Percentiles rank a stretch among this genome's conserved stretches.
Evolutionary conservation across 2,797 vertebrate genomes (phyloP).

Genomic region (Phataginus tricuspis): DNA sequence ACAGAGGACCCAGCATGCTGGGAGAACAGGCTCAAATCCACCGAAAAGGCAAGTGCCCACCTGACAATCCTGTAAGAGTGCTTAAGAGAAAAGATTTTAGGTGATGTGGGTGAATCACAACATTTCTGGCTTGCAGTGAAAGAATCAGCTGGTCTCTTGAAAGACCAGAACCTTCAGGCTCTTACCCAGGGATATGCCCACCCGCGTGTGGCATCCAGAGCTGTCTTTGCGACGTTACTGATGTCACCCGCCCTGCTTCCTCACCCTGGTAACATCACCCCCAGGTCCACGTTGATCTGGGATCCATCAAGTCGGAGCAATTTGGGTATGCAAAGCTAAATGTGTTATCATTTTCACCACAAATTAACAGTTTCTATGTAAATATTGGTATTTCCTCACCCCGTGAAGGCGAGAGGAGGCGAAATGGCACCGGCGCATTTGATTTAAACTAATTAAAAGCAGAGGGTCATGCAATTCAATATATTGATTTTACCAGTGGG

Average conservation of each 20-base stretch:
- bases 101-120: accelerated
- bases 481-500: slow-evolving; percentile 89
- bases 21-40: neutral
- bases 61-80: neutral
- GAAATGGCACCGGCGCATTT: slow-evolving; percentile 81
- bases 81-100: accelerated
- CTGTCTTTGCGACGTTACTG: neutral
- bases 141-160: neutral
- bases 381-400: slow-evolving; percentile 88
- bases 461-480: slow-evolving; percentile 86
- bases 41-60: neutral
- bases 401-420: slow-evolving; percentile 76
- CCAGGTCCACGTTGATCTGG: slow-evolving; percentile 55
- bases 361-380: slow-evolving; percentile 87
- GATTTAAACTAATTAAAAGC: slow-evolving; percentile 89
- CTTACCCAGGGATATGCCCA: neutral
- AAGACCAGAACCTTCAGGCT: neutral
- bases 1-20: slow-evolving; percentile 57
- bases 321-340: slow-evolving; percentile 74
- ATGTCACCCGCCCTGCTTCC: slow-evolving; percentile 30
- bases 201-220: slow-evolving; percentile 10
- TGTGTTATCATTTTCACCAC: slow-evolving; percentile 84
- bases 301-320: slow-evolving; percentile 73
- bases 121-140: neutral
- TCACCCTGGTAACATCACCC: slow-evolving; percentile 59